A percentile compares a stretch with the other conserved stretches of the same genome.
Conservation (phyloP, 2,888 invertebrate genomes). For the Macropis europaea region DNA sequence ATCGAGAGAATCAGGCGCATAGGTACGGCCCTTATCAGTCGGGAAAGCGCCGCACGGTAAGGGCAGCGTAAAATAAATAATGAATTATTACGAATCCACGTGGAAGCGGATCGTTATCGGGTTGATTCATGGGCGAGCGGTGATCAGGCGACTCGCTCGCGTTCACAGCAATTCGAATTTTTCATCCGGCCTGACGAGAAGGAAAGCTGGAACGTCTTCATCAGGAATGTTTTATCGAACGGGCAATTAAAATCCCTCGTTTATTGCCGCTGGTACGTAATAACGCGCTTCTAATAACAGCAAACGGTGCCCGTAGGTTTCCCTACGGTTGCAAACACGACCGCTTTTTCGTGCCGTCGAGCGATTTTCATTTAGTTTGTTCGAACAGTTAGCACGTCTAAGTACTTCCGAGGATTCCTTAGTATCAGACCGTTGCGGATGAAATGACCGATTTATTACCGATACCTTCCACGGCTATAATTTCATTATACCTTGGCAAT, state of each 20-base stretch:
- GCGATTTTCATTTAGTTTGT: no score
- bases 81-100: slow-evolving; percentile 9
- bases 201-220: slow-evolving; percentile 23
- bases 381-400: no score
- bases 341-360: neutral
- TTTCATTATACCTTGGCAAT: no score
- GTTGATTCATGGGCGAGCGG: slow-evolving; percentile 7
- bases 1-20: no score
- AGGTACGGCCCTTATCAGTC: no score
- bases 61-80: slow-evolving; percentile 8
- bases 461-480: no score
- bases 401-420: no score
- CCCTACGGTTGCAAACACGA: no score
- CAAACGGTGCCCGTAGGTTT: neutral
- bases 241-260: slow-evolving; percentile 38
- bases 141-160: neutral
- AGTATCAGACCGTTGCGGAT: no score
- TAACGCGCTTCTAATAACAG: slow-evolving; percentile 27
- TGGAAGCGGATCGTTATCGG: slow-evolving; percentile 28
- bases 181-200: neutral
- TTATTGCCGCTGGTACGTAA: slow-evolving; percentile 27
- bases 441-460: no score
- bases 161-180: slow-evolving; percentile 11
- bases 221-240: slow-evolving; percentile 19
- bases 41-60: neutral